Conservation (phyloP, 2,797 vertebrate genomes). For the Melanotaenia boesemani region DNA sequence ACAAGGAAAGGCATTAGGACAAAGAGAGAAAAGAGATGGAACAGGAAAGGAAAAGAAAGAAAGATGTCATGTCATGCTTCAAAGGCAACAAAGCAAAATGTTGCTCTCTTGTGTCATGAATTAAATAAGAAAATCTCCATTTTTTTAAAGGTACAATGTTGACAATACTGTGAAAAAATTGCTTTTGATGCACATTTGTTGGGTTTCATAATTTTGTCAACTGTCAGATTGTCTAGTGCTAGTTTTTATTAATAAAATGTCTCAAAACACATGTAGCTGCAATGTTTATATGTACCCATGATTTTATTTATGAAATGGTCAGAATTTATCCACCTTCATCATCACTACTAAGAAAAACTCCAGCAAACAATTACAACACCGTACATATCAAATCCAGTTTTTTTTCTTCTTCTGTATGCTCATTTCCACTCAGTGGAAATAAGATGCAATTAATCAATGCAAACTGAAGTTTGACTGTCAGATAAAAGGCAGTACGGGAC, state of each 20-base stretch:
- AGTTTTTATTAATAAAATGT: neutral
- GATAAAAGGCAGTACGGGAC: conserved; percentile 55
- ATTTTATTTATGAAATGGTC: conserved; percentile 6
- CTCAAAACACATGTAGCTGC: neutral
- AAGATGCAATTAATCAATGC: conserved; percentile 67
- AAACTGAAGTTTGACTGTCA: conserved; percentile 68
- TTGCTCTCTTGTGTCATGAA: conserved; percentile 1
- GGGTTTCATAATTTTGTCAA: conserved; percentile 1
- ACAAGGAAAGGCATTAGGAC: neutral
- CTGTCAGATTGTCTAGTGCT: neutral
- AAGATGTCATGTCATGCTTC: neutral
- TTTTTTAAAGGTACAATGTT: neutral
- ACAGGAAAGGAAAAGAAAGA: neutral
- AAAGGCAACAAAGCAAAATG: neutral
- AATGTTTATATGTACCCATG: neutral
- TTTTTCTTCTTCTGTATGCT: neutral
- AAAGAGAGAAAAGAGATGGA: neutral
- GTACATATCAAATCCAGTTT: conserved; percentile 10
- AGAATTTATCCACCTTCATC: conserved; percentile 9
- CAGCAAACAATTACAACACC: neutral
- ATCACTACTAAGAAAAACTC: conserved; percentile 9
- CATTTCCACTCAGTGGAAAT: conserved; percentile 64
- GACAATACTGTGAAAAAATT: neutral
- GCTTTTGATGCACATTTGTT: neutral
- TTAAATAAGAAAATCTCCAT: neutral